Percentiles rank a stretch among this genome's conserved stretches.
These are phyloP conservation scores for Hydroisotoma schaefferi DNA, from an alignment of 2,888 invertebrate species.

Conservation along the genomic window DNA sequence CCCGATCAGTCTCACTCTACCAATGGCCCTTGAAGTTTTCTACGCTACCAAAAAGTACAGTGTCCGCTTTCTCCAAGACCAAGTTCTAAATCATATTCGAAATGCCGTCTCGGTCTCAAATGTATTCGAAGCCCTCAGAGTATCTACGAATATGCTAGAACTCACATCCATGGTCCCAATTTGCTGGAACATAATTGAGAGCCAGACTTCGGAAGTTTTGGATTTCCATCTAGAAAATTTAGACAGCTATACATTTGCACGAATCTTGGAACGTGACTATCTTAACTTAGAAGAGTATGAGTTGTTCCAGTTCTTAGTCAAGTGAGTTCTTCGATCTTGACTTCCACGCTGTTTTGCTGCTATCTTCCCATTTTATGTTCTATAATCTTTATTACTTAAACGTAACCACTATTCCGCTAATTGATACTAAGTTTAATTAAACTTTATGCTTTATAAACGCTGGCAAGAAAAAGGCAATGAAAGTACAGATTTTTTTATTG, in stretches of 20 bases:
- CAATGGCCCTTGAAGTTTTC: constrained; percentile 39
- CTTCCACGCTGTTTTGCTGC: no score
- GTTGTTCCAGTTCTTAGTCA: constrained; percentile 38
- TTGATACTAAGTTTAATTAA: no score
- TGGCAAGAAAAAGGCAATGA: no score
- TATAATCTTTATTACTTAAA: no score
- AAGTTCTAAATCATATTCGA: constrained; percentile 33
- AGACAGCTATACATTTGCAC: constrained; percentile 30
- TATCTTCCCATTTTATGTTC: no score
- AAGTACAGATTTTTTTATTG: no score
- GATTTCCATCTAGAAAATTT: constrained; percentile 33
- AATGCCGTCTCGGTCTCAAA: constrained; percentile 30
- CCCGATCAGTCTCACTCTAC: constrained; percentile 34
- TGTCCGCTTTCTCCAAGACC: constrained; percentile 34
- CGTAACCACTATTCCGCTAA: no score
- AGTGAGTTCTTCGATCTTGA: constrained; percentile 31
- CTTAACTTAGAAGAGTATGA: constrained; percentile 39
- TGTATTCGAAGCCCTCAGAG: constrained; percentile 42
- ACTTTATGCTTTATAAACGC: no score
- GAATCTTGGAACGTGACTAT: constrained; percentile 37
- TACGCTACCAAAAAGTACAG: constrained; percentile 39
- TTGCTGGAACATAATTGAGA: constrained; percentile 43
- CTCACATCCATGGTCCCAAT: constrained; percentile 34
- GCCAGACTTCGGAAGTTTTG: constrained; percentile 31
- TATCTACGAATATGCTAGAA: constrained; percentile 36